Evolutionary conservation across 2,113 vertebrate genomes (phyloP), one percentile per base, ranked within the genome.

Genomic region (Xiphorhynchus elegans): DNA sequence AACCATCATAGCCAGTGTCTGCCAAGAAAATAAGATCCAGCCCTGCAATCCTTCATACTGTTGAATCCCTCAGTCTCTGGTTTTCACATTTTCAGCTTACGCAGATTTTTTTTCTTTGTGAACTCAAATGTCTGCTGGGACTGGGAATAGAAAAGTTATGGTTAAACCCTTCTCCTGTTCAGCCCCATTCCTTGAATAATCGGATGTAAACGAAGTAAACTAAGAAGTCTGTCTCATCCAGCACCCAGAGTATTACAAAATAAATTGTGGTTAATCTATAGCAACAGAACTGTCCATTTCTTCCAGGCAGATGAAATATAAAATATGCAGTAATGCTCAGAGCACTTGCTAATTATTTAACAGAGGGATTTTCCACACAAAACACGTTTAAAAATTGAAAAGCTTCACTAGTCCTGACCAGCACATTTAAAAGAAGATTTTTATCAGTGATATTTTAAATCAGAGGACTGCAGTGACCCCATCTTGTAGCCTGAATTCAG

Each of bases 261-360:
- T 82, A 90, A 90, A 84, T 17, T 39, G 47, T 0, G 0, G 39
- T 70, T 93, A 33, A 74, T 78, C 84, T 73, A 66, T 53, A 94
- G 87, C 83, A 93, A 78, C 18, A 84, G 68, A 94, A 92, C 76
- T 56, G 26, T 80, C 24, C 20, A 53, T 91, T 87, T 75, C 42
- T 70, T 28, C 29, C 78, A 31, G 60, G 78, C 42, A 90, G 55
- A 70, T 29, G 13, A 92, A 96, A 77, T 58, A 77, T 24, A 66
- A 93, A 92, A 75, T 58, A 86, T 25, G 7, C 59, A 79, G 31
- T 5, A 39, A 79, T 66, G 78, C 79, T 84, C 24, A 80, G 56
- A 90, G 73, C 39, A 31, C 81, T 96, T 42, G 39, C 74, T 95
- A 89, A 93, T 93, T 87, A 93, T 84, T 95, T 90, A 91, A 81